phyloP scores from a whole-genome alignment of 2,888 invertebrate species.

The Ceraclea dissimilis region DNA sequence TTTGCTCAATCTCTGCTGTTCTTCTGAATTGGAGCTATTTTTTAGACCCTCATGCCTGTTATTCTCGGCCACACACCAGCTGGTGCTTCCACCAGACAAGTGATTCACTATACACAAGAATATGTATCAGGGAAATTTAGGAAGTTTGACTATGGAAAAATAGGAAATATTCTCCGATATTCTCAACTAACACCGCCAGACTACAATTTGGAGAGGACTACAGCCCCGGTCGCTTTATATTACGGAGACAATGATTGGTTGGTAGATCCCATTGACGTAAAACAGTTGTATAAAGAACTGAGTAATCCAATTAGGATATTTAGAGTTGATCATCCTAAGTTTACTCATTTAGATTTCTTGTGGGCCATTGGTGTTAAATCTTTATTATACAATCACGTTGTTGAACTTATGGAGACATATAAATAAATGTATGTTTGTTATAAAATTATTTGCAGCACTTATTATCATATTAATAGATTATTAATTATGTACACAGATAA shows the following conservation, averaged over 20 bases:
- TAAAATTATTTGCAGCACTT: no score
- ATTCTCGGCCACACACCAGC: slow-evolving; percentile 54
- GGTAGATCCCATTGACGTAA: slow-evolving; percentile 44
- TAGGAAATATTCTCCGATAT: slow-evolving; percentile 42
- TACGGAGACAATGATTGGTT: no score
- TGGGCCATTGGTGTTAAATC: slow-evolving; percentile 45
- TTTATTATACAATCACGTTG: slow-evolving; percentile 44
- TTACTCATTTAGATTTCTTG: slow-evolving; percentile 61
- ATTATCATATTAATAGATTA: no score
- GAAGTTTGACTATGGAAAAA: slow-evolving; percentile 44
- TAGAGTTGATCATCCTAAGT: slow-evolving; percentile 43
- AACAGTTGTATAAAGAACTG: slow-evolving; percentile 38
- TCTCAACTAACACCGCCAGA: slow-evolving; percentile 40
- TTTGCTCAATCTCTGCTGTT: no score
- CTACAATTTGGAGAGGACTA: slow-evolving; percentile 39
- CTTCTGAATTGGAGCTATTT: no score
- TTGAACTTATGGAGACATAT: slow-evolving; percentile 36
- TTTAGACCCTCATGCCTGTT: slow-evolving; percentile 47
- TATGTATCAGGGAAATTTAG: slow-evolving; percentile 32
- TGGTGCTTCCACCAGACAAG: slow-evolving; percentile 44
- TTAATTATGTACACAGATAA: no score
- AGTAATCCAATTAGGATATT: slow-evolving; percentile 44
- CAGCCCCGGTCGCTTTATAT: slow-evolving; percentile 42
- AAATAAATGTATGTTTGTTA: no score
- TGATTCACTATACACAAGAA: slow-evolving; percentile 47